phyloP scores from a whole-genome alignment of 2,113 vertebrate genomes.

The Psittacara wagleri region DNA sequence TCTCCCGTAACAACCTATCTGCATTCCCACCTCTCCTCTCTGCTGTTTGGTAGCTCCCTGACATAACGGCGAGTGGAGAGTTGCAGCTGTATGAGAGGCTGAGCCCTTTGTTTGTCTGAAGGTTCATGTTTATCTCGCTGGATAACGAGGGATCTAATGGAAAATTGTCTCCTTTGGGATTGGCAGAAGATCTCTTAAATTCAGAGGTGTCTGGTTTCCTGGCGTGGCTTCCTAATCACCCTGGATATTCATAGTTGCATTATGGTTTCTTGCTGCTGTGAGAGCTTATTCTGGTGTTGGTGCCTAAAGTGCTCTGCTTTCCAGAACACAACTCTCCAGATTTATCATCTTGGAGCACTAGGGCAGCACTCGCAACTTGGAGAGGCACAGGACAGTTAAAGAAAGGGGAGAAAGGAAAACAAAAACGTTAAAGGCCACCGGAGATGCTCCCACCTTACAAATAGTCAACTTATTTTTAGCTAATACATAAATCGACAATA shows the following conservation, averaged over 20 bases:
- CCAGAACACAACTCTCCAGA: not conserved
- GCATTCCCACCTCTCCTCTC: not conserved
- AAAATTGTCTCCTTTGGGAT: slow-evolving; percentile 45
- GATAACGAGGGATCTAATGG: slow-evolving; percentile 27
- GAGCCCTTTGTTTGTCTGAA: slow-evolving; percentile 30
- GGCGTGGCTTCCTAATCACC: not conserved
- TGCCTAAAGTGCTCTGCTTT: not conserved
- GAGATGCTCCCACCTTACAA: not conserved
- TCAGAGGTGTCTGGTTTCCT: slow-evolving; percentile 25
- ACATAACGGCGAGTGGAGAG: not conserved
- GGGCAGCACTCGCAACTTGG: not conserved
- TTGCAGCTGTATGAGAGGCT: not conserved
- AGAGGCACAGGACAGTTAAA: not conserved
- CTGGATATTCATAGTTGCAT: not conserved
- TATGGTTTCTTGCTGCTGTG: not conserved
- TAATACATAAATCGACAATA: not conserved
- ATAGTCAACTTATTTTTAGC: not conserved
- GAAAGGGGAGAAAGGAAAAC: not conserved
- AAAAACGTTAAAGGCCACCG: not conserved
- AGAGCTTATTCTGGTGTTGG: slow-evolving; percentile 24
- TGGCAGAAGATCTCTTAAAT: slow-evolving; percentile 37
- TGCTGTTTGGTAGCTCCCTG: not conserved
- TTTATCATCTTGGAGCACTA: not conserved
- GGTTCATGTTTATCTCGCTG: slow-evolving; percentile 24
- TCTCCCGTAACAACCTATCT: not conserved